A percentile compares a stretch with the other conserved stretches of the same genome.
Evolutionary conservation across 2,113 vertebrate genomes (phyloP).

Genomic region (Athene noctua): DNA sequence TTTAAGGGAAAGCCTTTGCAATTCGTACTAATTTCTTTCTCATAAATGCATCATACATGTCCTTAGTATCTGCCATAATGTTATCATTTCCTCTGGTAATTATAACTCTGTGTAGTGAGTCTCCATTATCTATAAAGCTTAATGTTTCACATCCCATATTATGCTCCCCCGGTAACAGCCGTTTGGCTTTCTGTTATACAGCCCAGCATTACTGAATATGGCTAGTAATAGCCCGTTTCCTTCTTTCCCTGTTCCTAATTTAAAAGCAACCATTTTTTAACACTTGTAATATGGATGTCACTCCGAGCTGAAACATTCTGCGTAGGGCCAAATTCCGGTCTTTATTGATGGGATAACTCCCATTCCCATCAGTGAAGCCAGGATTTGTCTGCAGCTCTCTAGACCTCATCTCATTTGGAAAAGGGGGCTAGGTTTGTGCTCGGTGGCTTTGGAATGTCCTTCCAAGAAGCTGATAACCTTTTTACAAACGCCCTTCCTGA

Average conservation of each 20-base stretch:
- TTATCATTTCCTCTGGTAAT: not conserved
- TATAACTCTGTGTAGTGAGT: not conserved
- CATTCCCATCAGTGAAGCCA: not conserved
- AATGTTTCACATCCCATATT: not conserved
- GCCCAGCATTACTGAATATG: not conserved
- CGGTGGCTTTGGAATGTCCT: not conserved
- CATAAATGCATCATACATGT: not conserved
- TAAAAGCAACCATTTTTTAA: not conserved
- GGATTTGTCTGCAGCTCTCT: not conserved
- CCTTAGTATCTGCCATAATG: not conserved
- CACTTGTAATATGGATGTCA: fast-evolving
- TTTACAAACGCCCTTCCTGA: not conserved
- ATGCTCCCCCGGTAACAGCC: not conserved
- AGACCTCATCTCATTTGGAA: not conserved
- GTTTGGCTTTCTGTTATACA: not conserved
- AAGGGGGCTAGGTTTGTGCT: not conserved
- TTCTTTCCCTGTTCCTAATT: not conserved
- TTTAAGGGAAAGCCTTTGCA: not conserved
- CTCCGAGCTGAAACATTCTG: not conserved
- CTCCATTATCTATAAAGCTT: not conserved
- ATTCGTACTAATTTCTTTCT: not conserved
- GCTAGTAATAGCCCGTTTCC: not conserved
- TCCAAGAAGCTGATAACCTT: slow-evolving; percentile 18
- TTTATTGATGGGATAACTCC: not conserved
- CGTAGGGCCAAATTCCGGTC: not conserved